Base-by-base conservation (phyloP, 2,113 vertebrate genomes). In the Oncorhynchus clarkii region DNA sequence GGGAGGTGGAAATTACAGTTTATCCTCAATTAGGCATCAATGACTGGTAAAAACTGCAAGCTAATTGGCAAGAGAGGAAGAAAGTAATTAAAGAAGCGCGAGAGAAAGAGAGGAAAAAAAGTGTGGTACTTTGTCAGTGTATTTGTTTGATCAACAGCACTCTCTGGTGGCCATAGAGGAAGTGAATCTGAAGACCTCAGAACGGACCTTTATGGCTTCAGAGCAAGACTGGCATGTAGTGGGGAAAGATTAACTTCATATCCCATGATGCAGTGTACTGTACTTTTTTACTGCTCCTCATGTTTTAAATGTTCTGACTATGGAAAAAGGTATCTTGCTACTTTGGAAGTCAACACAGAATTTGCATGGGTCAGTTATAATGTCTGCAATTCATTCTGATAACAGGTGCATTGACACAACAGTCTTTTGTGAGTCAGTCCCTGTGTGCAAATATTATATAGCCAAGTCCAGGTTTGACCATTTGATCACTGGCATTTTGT, bases 121-220 rank as follows among this genome's bases (percentile, higher is more conserved):
- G 39, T 39, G 39, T 45, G 39, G 9, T 45, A 45, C 39, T 45
- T 9, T 45, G 39, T 45, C 9, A 45, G 39, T 45, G 8, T 39
- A n/a, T 18, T n/a, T 22, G 59, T 34, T 22, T 78, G 65, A 79
- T 74, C 78, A 79, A 54, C 77, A 84, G 85, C 84, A 39, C 82
- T 22, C 85, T 89, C 87, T 89, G 67, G 62, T 86, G 87, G 85
- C 29, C 69, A 62, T 39, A 39, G 20, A 4, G 24, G 24, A 26
- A 16, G 64, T 27, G 8, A 27, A 27, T 16, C 11, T 64, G 9
- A 64, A 64, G 60, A 9, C 60, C 12, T 64, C 20, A 2, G 7
- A 60, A 60, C 1, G 1, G 22, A 3, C 11, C 3, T 27, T 16
- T 3, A 66, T 27, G 27, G 14, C 26, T 14, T 66, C 16, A 54